Percentiles rank a stretch among this genome's conserved stretches.
Conservation (phyloP, 2,113 vertebrate genomes). For the Vidua macroura region DNA sequence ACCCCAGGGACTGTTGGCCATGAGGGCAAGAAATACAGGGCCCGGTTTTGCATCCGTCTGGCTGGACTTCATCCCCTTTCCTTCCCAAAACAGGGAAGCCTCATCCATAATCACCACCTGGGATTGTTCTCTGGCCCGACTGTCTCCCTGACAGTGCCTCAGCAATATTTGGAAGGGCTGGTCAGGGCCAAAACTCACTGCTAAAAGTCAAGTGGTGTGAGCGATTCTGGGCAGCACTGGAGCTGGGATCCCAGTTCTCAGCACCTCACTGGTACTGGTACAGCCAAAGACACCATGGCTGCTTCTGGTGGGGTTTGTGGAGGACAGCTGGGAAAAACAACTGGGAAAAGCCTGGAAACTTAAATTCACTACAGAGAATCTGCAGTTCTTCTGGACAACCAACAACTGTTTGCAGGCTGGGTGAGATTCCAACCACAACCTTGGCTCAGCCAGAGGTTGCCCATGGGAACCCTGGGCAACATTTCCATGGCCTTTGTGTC, state of each 20-base stretch:
- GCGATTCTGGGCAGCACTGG: accelerated
- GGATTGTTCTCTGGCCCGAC: not conserved
- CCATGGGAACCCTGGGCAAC: not conserved
- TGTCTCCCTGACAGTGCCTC: not conserved
- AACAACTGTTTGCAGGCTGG: accelerated
- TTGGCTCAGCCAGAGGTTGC: not conserved
- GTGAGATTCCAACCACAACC: not conserved
- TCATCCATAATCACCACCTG: not conserved
- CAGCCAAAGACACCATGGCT: not conserved
- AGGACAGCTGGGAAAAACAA: not conserved
- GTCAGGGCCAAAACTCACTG: not conserved
- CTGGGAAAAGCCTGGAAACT: not conserved
- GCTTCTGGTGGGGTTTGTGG: not conserved
- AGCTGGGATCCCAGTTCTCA: not conserved
- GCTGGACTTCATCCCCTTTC: not conserved
- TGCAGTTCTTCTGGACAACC: not conserved
- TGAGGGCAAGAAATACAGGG: not conserved
- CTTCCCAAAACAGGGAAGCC: not conserved
- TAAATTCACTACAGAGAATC: not conserved
- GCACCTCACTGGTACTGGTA: not conserved
- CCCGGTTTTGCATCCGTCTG: not conserved
- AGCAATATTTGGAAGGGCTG: not conserved
- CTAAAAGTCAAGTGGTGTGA: not conserved
- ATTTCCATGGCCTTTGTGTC: not conserved
- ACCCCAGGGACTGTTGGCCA: not conserved